Conservation (phyloP, 2,797 vertebrate species). For the Hylomyscus alleni region DNA sequence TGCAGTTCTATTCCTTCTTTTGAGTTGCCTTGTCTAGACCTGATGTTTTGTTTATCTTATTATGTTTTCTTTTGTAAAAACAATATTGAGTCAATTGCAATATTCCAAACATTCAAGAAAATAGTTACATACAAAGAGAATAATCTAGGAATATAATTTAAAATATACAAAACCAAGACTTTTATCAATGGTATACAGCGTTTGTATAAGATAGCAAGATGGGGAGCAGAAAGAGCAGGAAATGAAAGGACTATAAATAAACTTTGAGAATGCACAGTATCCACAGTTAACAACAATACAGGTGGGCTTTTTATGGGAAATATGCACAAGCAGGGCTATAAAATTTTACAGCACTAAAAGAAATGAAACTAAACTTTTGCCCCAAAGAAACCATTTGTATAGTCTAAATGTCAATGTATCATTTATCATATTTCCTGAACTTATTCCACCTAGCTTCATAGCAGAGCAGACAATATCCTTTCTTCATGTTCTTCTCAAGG, state of each 20-base stretch:
- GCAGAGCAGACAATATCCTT: fast-evolving
- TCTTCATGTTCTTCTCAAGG: neutral
- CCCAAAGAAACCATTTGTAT: neutral
- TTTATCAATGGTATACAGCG: neutral
- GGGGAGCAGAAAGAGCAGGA: neutral
- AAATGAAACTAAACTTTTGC: neutral
- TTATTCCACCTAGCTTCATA: neutral
- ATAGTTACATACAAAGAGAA: neutral
- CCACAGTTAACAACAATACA: neutral
- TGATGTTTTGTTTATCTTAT: neutral
- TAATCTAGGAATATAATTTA: neutral
- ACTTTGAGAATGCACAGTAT: neutral
- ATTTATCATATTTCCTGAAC: neutral
- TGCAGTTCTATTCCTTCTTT: neutral
- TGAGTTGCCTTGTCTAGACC: neutral
- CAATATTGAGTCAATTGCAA: neutral
- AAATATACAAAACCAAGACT: neutral
- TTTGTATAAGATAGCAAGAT: neutral
- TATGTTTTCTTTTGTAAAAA: neutral
- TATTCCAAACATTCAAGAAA: slow-evolving; percentile 7
- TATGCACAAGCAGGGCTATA: neutral
- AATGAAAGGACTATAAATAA: neutral
- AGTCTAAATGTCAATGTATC: neutral
- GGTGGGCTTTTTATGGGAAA: neutral
- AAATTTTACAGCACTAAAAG: neutral